phyloP scores from a whole-genome alignment of 2,113 vertebrate genomes.

The Hippocampus comes region DNA sequence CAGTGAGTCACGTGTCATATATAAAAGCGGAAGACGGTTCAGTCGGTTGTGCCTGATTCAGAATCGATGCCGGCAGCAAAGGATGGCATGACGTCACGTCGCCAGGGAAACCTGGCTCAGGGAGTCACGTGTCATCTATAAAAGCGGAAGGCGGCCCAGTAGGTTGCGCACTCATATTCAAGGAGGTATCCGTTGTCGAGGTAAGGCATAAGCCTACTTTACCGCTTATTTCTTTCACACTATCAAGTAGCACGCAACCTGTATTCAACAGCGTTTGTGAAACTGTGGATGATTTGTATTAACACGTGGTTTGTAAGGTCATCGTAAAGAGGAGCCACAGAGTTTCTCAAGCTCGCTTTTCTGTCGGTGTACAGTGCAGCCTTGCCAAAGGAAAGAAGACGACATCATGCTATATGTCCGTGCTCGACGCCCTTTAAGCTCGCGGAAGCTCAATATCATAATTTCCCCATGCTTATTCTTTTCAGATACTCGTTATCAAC shows the following conservation, averaged over 20 bases:
- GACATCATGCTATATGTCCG: neutral
- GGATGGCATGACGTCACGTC: constrained; percentile 69
- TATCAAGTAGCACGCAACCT: neutral
- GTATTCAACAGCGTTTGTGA: neutral
- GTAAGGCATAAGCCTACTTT: constrained; percentile 15
- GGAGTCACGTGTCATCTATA: constrained; percentile 67
- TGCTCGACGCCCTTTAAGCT: neutral
- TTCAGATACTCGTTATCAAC: neutral
- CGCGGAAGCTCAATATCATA: neutral
- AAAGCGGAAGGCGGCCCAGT: constrained; percentile 32
- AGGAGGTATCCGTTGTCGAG: constrained; percentile 55
- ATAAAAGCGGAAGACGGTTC: constrained; percentile 61
- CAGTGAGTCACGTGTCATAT: constrained; percentile 54
- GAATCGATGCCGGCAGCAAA: constrained; percentile 41
- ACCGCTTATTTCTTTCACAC: neutral
- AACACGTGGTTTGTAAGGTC: neutral
- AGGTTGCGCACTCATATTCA: constrained; percentile 43
- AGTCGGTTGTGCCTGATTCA: constrained; percentile 19
- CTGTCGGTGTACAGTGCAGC: neutral
- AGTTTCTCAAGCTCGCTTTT: neutral
- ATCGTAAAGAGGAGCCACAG: neutral
- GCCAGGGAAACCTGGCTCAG: constrained; percentile 55
- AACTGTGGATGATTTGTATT: neutral
- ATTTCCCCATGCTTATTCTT: neutral
- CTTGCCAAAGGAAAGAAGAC: neutral